Evolutionary conservation across 2,113 vertebrate genomes (phyloP), one percentile per base, ranked within the genome.

Genomic region (Anser cygnoides): DNA sequence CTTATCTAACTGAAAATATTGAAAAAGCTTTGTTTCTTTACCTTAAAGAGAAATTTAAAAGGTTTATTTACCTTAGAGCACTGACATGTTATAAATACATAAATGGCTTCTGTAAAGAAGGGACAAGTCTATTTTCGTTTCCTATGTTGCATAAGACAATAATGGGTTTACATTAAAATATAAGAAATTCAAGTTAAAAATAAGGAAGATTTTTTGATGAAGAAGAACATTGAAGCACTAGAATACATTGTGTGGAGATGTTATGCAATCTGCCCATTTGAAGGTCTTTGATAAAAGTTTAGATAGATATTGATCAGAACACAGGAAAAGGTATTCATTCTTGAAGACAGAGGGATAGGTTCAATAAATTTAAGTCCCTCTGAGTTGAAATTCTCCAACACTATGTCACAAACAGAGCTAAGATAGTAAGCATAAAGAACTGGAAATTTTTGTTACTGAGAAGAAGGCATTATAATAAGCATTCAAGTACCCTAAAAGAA

Each of bases 271-370:
- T 70, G 13, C 77, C 55, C 90, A 26, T 59, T 92, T 92, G 83
- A 76, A 93, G 29, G 29, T 80, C 44, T 77, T 96, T 54, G 65
- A 80, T 72, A 74, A 83, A 91, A 84, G 4, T 4, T 17, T 87
- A 58, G 29, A 73, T 91, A 95, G 95, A 95, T 92, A 93, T 88
- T 85, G 59, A 74, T 80, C 49, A 85, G 79, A 89, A 46, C 49
- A 73, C 2, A 44, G 7, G 43, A 29, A 90, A 92, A 89, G 1
- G 33, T 83, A 90, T 84, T 95, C 13, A 52, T 57, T 16, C 68
- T 77, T 70, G 15, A 29, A 93, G 70, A 22, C 33, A 86, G 14
- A 79, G 14, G 16, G 54, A 66, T 8, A 84, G 13, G 41, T 84
- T 65, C 92, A 22, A 79, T 68, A 93, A 84, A 62, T 55, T 88